phyloP scores from a whole-genome alignment of 2,113 vertebrate species.

The Pelvicachromis taeniatus region DNA sequence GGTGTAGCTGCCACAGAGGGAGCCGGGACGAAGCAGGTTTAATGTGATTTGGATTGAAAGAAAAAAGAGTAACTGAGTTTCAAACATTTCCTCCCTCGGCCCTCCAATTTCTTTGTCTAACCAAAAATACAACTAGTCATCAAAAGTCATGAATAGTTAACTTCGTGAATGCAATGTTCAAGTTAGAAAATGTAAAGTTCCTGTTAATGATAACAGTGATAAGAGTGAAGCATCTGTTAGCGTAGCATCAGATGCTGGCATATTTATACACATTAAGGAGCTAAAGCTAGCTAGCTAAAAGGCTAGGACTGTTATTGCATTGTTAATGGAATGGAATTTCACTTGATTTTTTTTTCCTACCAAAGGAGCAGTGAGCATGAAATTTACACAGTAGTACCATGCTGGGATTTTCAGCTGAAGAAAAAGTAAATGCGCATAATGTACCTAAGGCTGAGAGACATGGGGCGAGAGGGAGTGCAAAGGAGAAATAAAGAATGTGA shows the following conservation, averaged over 20 bases:
- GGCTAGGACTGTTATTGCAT: neutral
- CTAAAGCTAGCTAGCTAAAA: neutral
- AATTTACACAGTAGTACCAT: neutral
- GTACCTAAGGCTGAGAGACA: neutral
- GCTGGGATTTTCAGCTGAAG: neutral
- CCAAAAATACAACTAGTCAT: neutral
- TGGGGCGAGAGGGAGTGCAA: neutral
- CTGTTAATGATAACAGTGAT: neutral
- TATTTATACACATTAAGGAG: neutral
- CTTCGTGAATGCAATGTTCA: neutral
- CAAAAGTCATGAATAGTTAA: neutral
- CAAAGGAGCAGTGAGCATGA: neutral
- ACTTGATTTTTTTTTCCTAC: neutral
- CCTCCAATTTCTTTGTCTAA: neutral
- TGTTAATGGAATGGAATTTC: neutral
- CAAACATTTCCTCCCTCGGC: neutral
- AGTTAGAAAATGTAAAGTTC: neutral
- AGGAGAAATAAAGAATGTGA: neutral
- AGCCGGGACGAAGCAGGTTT: conserved; percentile 15
- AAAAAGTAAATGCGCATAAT: neutral
- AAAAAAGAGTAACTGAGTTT: neutral
- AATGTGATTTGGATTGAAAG: conserved; percentile 15
- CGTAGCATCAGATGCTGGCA: neutral
- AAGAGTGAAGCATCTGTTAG: neutral
- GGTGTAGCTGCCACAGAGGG: conserved; percentile 13